phyloP scores from a whole-genome alignment of 2,888 invertebrate species.

The Chirona hameri region DNA sequence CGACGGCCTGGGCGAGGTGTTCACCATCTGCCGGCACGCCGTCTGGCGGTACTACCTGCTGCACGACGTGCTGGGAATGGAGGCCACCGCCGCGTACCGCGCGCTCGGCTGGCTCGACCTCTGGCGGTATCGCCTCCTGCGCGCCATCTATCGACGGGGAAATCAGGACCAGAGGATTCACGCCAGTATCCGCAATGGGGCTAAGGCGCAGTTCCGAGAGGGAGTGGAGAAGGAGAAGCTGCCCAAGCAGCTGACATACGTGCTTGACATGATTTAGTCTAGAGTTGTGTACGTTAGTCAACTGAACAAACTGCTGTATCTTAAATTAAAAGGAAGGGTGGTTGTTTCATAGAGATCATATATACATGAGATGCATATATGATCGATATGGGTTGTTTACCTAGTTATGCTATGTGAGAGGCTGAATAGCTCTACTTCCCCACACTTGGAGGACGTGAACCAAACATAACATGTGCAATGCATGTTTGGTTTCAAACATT shows the following conservation, averaged over 20 bases:
- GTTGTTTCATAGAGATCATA: no score
- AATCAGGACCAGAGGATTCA: not conserved
- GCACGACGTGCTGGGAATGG: not conserved
- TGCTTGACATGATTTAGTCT: not conserved
- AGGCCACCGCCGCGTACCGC: not conserved
- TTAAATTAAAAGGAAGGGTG: no score
- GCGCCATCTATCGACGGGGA: not conserved
- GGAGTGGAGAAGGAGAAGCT: not conserved
- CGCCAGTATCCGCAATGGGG: not conserved
- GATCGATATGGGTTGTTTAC: no score
- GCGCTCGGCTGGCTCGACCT: not conserved
- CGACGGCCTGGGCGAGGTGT: slow-evolving; percentile 12
- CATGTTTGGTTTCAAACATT: no score
- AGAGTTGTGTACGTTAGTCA: no score
- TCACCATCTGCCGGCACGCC: not conserved
- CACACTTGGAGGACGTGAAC: no score
- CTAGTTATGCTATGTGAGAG: no score
- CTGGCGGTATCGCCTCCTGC: not conserved
- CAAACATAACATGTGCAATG: no score
- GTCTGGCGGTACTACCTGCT: slow-evolving; percentile 1
- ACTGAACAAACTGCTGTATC: no score
- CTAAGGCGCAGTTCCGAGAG: not conserved
- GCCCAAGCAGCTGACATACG: not conserved
- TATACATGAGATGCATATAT: no score
- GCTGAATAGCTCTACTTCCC: no score